Evolutionary conservation across 2,797 vertebrate genomes (phyloP).

Genomic region (Phylloscopus collybita): DNA sequence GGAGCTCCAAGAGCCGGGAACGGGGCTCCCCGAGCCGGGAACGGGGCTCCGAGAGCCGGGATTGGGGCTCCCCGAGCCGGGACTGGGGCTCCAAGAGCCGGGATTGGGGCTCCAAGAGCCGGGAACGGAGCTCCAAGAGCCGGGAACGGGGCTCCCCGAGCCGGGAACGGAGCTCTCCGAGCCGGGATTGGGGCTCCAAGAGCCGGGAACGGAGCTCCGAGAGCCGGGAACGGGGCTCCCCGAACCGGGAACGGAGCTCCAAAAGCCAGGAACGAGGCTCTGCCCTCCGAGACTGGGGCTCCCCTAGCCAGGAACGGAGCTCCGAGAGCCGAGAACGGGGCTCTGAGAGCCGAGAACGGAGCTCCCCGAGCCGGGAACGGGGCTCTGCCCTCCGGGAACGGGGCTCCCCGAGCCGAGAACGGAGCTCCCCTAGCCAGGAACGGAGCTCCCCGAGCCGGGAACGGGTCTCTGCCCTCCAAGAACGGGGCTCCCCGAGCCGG

Average conservation of each 20-base stretch:
- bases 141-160: background rate
- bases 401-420: background rate
- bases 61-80: background rate
- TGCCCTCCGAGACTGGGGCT: accelerated
- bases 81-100: background rate
- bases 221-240: accelerated
- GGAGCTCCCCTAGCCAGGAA: too few relatives aligned
- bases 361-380: accelerated
- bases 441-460: accelerated
- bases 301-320: accelerated
- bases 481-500: accelerated
- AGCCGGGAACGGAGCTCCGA: background rate
- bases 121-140: background rate
- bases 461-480: too few relatives aligned
- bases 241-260: background rate
- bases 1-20: background rate
- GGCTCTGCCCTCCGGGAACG: accelerated
- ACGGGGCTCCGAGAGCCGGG: background rate
- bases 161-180: background rate
- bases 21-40: background rate
- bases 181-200: background rate
- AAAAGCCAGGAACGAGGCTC: background rate
- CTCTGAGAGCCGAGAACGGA: too few relatives aligned
- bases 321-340: accelerated
- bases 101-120: background rate